Evolutionary conservation across 2,888 invertebrate species (phyloP).

Genomic region (Anoplius nigerrimus): DNA sequence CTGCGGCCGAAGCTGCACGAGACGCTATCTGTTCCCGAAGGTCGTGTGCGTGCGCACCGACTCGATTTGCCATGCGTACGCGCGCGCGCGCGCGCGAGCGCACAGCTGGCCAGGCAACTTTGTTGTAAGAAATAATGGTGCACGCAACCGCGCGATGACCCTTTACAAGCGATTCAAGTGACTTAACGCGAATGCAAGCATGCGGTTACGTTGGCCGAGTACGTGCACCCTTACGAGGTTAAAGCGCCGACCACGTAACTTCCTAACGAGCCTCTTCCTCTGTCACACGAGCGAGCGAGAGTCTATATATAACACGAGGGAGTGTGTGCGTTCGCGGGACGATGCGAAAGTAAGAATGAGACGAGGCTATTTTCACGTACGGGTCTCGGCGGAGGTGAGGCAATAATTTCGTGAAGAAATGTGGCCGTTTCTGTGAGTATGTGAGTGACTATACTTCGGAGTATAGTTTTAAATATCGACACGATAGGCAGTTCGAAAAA

Average conservation of each 20-base stretch:
- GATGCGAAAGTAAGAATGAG: constrained; percentile 2
- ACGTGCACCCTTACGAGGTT: constrained; percentile 39
- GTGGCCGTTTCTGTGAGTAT: constrained; percentile 25
- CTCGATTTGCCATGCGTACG: no score
- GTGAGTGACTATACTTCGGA: constrained; percentile 13
- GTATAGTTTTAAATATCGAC: no score
- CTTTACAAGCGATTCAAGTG: constrained; percentile 37
- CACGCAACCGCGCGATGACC: constrained; percentile 1
- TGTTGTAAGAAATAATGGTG: constrained; percentile 3
- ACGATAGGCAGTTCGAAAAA: no score
- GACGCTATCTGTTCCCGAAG: no score
- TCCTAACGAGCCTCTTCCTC: constrained; percentile 63
- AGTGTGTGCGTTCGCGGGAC: constrained; percentile 22
- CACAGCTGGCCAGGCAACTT: no score
- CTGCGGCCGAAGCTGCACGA: no score
- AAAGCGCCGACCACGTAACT: constrained; percentile 55
- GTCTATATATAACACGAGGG: no score
- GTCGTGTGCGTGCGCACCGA: no score
- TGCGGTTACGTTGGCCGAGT: constrained; percentile 37
- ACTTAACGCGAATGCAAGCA: constrained; percentile 32
- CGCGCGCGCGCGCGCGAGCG: no score
- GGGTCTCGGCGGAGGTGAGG: no score
- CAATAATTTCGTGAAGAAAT: no score
- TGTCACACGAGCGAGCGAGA: constrained; percentile 47
- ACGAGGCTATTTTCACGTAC: constrained; percentile 18